Percentiles rank a stretch among this genome's conserved stretches.
phyloP scores from a whole-genome alignment of 2,797 vertebrate genomes.

The Clamator glandarius region DNA sequence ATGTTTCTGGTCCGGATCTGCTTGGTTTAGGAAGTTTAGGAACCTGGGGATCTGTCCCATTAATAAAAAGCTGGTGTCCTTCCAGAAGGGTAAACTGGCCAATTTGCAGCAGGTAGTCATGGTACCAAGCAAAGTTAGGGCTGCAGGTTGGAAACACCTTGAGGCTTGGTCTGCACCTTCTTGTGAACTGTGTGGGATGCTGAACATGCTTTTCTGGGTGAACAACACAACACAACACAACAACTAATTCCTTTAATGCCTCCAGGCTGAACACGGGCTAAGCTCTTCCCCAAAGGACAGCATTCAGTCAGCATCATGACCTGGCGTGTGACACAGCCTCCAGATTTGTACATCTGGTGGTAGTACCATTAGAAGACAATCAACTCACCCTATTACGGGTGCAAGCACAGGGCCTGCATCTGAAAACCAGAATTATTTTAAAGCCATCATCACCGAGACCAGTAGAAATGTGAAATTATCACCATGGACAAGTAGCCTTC shows the following conservation, averaged over 20 bases:
- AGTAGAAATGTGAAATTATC: not conserved
- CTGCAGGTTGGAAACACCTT: not conserved
- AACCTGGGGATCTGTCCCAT: not conserved
- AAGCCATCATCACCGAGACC: not conserved
- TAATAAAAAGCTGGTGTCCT: not conserved
- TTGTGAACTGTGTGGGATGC: not conserved
- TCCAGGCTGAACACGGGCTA: rapidly evolving
- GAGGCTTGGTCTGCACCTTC: not conserved
- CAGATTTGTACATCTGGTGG: not conserved
- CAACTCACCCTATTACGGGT: not conserved
- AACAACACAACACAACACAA: not conserved
- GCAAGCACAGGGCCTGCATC: not conserved
- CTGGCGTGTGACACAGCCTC: not conserved
- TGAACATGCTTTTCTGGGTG: not conserved
- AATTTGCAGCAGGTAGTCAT: not conserved
- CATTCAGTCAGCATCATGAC: rapidly evolving
- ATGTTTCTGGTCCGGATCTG: not conserved
- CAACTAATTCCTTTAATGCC: not conserved
- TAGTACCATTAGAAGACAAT: not conserved
- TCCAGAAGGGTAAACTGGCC: not conserved
- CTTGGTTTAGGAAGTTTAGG: not conserved
- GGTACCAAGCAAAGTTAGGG: not conserved
- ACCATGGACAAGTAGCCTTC: constrained; percentile 18
- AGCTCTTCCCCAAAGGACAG: not conserved
- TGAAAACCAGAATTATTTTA: not conserved